Percentiles rank a stretch among this genome's conserved stretches.
These are phyloP conservation scores for Cirrhinus mrigala DNA, from an alignment of 2,797 vertebrate species.

Conservation along the genomic window DNA sequence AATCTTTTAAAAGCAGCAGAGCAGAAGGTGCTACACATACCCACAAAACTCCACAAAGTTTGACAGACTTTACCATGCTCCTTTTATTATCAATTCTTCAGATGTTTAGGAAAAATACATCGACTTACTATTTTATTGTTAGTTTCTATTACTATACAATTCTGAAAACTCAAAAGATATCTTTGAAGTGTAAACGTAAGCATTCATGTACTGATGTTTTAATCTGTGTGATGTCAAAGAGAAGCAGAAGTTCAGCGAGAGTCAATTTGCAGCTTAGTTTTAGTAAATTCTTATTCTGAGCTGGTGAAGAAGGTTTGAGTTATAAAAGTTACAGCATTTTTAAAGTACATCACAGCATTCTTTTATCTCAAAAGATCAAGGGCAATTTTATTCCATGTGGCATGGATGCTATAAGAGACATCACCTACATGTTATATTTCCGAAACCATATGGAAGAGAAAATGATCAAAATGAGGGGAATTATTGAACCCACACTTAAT, in stretches of 20 bases:
- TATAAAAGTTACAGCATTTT: not conserved
- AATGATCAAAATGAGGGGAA: not conserved
- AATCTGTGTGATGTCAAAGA: not conserved
- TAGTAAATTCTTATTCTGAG: too few species aligned
- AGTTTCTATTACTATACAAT: not conserved
- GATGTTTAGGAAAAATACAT: not conserved
- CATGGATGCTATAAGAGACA: not conserved
- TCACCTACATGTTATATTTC: not conserved
- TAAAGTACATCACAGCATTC: not conserved
- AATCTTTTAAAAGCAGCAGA: not conserved
- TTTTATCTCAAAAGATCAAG: not conserved
- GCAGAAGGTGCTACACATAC: not conserved
- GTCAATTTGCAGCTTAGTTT: not conserved
- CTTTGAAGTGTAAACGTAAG: not conserved
- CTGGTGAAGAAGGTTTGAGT: too few species aligned
- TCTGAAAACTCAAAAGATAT: not conserved
- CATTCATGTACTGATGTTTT: not conserved
- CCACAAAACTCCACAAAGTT: not conserved
- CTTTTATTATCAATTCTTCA: not conserved
- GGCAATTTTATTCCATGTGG: not conserved
- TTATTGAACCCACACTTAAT: conserved; percentile 14
- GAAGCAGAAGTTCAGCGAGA: not conserved
- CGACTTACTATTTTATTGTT: not conserved
- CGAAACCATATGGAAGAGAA: not conserved
- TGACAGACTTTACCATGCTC: not conserved